These are phyloP conservation scores for Notodonta dromedarius DNA, from an alignment of 2,888 invertebrate genomes.

Conservation along the genomic window DNA sequence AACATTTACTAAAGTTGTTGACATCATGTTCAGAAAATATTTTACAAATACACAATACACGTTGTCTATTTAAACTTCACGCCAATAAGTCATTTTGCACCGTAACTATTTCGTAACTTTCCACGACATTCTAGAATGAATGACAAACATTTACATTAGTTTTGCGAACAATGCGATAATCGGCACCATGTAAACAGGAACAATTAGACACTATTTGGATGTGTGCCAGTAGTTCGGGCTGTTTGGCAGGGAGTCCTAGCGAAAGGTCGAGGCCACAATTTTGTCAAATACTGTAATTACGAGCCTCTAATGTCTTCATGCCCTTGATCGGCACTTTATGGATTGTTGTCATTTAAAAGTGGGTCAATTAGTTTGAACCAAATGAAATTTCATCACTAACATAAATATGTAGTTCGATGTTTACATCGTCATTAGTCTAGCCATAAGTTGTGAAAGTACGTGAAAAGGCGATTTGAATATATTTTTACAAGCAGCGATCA, in stretches of 20 bases:
- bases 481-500: no score
- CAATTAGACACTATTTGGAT: conserved; percentile 40
- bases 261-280: conserved; percentile 50
- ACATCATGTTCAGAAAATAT: no score
- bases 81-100: background rate
- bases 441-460: background rate
- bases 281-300: conserved; percentile 18
- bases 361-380: conserved; percentile 46
- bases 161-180: background rate
- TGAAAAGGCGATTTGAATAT: no score
- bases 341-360: conserved; percentile 32
- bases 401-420: conserved; percentile 80
- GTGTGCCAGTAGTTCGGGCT: conserved; percentile 41
- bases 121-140: conserved; percentile 22
- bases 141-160: conserved; percentile 4
- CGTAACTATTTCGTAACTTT: conserved; percentile 1
- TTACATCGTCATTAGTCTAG: conserved; percentile 54
- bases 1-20: no score
- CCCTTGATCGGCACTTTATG: conserved; percentile 39
- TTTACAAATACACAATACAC: no score
- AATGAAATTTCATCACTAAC: conserved; percentile 36
- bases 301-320: conserved; percentile 17
- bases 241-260: conserved; percentile 47
- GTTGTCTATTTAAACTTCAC: background rate
- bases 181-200: conserved; percentile 37